Conservation (phyloP, 2,113 vertebrate species). For the Ardeotis arabs region DNA sequence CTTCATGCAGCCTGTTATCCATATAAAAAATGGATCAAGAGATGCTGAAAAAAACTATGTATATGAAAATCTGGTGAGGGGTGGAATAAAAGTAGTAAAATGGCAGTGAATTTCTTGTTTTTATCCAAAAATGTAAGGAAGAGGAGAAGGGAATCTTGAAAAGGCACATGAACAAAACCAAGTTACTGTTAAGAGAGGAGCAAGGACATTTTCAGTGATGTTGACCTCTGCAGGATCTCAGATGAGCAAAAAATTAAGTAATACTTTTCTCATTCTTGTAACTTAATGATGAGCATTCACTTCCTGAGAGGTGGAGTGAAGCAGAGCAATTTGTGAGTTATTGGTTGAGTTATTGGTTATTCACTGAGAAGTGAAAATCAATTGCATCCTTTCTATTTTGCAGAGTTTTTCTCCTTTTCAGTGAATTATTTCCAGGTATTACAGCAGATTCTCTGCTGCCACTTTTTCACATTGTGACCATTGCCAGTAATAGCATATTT, state of each 20-base stretch:
- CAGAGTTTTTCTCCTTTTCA: neutral
- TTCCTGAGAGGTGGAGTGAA: neutral
- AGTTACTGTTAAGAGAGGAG: neutral
- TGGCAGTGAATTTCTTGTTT: neutral
- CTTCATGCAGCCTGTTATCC: neutral
- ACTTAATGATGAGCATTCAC: neutral
- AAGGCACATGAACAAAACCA: neutral
- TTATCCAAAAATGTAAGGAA: neutral
- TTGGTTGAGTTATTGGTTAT: slow-evolving; percentile 11
- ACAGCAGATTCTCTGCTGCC: neutral
- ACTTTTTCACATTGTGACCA: neutral
- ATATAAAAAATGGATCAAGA: neutral
- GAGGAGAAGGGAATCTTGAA: neutral
- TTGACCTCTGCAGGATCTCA: slow-evolving; percentile 17
- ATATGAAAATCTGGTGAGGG: neutral
- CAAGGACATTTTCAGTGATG: neutral
- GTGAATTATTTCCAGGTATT: neutral
- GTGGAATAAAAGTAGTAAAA: neutral
- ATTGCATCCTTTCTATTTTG: slow-evolving; percentile 1
- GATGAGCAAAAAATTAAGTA: slow-evolving; percentile 32
- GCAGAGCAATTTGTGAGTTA: slow-evolving; percentile 32
- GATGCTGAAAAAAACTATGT: neutral
- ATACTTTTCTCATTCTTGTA: slow-evolving; percentile 1
- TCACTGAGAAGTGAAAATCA: slow-evolving; percentile 18
- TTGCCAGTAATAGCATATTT: neutral